These are phyloP conservation scores for Drosophila sturtevanti DNA, from an alignment of 1,140 invertebrate species.

Conservation along the genomic window DNA sequence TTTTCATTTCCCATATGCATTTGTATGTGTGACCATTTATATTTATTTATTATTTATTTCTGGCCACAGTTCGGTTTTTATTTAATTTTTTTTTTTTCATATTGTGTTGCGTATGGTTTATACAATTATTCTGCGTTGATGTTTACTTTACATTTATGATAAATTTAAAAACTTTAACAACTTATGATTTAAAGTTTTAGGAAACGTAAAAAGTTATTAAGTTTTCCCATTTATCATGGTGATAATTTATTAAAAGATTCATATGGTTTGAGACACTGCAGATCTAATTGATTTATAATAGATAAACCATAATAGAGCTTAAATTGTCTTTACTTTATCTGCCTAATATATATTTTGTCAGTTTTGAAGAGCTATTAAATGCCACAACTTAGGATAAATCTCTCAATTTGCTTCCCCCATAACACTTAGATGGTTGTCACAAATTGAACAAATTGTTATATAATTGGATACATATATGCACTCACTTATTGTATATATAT, in stretches of 20 bases:
- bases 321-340: too few relatives aligned
- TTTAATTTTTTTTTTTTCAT: neutral
- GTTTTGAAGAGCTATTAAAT: slow-evolving; percentile 13
- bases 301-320: too few relatives aligned
- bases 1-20: slow-evolving; percentile 59
- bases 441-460: slow-evolving; percentile 50
- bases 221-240: too few relatives aligned
- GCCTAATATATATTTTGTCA: neutral
- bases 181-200: too few relatives aligned
- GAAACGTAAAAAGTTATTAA: too few relatives aligned
- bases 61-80: slow-evolving; percentile 39
- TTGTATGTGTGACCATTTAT: slow-evolving; percentile 52
- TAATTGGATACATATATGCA: slow-evolving; percentile 34
- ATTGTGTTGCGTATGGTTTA: slow-evolving; percentile 46
- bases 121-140: neutral
- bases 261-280: too few relatives aligned
- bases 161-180: too few relatives aligned
- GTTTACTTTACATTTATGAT: slow-evolving; percentile 35
- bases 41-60: slow-evolving; percentile 77
- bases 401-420: neutral
- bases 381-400: neutral
- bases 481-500: slow-evolving; percentile 21
- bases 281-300: too few relatives aligned
- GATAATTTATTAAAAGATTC: too few relatives aligned
- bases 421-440: slow-evolving; percentile 9